phyloP scores from a whole-genome alignment of 2,113 vertebrate genomes.

The Prunella himalayana region DNA sequence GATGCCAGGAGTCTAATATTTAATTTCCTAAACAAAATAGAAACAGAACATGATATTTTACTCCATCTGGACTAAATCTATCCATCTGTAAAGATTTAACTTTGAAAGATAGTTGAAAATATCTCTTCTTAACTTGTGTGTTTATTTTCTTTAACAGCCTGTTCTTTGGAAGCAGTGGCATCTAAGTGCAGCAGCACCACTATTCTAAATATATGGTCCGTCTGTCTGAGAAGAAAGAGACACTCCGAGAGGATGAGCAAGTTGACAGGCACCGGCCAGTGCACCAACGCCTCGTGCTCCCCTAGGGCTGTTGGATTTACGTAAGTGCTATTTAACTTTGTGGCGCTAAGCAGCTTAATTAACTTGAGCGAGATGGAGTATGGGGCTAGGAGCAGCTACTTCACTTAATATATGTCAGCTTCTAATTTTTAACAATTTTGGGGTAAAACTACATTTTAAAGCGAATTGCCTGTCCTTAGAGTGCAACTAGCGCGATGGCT shows the following conservation, averaged over 20 bases:
- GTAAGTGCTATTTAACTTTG: background rate
- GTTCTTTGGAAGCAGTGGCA: background rate
- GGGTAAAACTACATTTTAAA: background rate
- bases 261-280: background rate
- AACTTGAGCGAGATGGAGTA: background rate
- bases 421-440: background rate
- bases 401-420: background rate
- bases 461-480: background rate
- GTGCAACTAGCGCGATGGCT: fast-evolving
- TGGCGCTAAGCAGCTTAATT: background rate
- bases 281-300: fast-evolving
- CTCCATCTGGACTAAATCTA: background rate
- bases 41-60: background rate
- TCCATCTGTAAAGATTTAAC: background rate
- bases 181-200: background rate
- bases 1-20: background rate
- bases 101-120: background rate
- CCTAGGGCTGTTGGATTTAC: fast-evolving
- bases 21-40: background rate
- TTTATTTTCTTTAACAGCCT: background rate
- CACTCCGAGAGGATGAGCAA: fast-evolving
- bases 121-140: background rate
- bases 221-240: background rate
- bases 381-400: background rate
- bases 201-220: background rate